Evolutionary conservation across 1,140 invertebrate species (phyloP).

Genomic region (Laodelphax striatellus): DNA sequence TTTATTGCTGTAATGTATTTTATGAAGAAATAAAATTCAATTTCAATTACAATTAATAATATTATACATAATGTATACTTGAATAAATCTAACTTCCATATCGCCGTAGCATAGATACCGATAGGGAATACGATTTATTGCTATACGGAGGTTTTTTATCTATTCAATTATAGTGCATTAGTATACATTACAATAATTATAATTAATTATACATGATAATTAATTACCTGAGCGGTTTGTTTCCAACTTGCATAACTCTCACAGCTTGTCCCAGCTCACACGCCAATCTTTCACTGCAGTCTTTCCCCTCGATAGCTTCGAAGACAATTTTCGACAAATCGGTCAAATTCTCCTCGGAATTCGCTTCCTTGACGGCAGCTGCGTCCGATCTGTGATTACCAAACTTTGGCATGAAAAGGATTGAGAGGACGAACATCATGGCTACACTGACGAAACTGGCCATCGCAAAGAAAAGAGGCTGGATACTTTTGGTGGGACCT

Average conservation of each 20-base stretch:
- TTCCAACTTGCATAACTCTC: constrained; percentile 19
- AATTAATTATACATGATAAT: too few species aligned
- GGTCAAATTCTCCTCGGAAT: constrained; percentile 19
- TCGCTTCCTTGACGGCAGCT: constrained; percentile 8
- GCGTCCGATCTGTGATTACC: constrained; percentile 7
- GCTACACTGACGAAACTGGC: constrained; percentile 36
- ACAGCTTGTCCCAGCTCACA: constrained; percentile 24
- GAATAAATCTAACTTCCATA: too few species aligned
- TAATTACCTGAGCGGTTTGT: constrained; percentile 22
- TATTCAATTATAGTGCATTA: too few species aligned
- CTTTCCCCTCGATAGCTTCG: constrained; percentile 24
- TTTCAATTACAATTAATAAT: too few species aligned
- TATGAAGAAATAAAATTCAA: too few species aligned
- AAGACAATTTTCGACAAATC: constrained; percentile 20
- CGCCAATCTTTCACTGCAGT: constrained; percentile 24
- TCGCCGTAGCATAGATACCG: too few species aligned
- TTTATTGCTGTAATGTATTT: too few species aligned
- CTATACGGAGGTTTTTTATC: too few species aligned
- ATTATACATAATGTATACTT: too few species aligned
- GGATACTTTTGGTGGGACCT: constrained; percentile 23
- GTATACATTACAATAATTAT: too few species aligned
- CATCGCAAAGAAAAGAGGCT: constrained; percentile 36
- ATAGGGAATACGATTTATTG: too few species aligned
- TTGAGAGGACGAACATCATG: constrained; percentile 32
- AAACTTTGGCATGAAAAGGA: constrained; percentile 34